A percentile compares a stretch with the other conserved stretches of the same genome.
Evolutionary conservation across 2,888 invertebrate species (phyloP).

Genomic region (Drosophila glabriapex): DNA sequence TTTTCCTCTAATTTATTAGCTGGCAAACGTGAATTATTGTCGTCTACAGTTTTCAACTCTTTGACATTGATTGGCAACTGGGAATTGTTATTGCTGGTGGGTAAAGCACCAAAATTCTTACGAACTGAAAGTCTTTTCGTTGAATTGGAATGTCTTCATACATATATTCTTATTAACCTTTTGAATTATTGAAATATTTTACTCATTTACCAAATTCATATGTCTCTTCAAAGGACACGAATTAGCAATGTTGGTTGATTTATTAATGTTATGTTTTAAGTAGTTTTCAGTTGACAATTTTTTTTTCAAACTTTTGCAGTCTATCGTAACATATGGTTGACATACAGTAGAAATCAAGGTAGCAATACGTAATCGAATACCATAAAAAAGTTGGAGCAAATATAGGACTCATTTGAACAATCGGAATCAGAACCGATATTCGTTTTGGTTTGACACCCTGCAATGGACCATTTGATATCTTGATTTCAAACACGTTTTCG

Average conservation of each 20-base stretch:
- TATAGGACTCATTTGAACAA: background rate
- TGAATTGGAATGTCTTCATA: slow-evolving; percentile 2
- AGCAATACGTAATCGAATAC: too few species aligned
- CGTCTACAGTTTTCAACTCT: slow-evolving; percentile 54
- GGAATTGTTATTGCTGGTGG: slow-evolving; percentile 49
- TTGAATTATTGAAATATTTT: slow-evolving; percentile 2
- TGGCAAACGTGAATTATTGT: slow-evolving; percentile 74
- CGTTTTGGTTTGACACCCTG: too few species aligned
- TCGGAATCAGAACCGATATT: background rate
- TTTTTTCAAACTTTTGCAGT: too few species aligned
- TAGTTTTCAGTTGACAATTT: background rate
- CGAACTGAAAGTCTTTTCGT: slow-evolving; percentile 6
- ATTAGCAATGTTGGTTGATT: background rate
- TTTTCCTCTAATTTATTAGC: slow-evolving; percentile 75
- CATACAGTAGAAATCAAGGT: too few species aligned
- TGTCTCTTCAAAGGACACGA: background rate
- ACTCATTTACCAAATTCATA: background rate
- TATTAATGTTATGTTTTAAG: background rate
- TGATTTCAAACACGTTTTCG: background rate
- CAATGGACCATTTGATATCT: too few species aligned
- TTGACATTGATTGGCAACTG: slow-evolving; percentile 71
- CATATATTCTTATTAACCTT: background rate
- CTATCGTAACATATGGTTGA: background rate
- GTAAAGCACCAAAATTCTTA: background rate
- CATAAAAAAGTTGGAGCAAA: background rate